Base-by-base conservation (phyloP, 1,140 invertebrate species). In the Nixonia krombeini region DNA sequence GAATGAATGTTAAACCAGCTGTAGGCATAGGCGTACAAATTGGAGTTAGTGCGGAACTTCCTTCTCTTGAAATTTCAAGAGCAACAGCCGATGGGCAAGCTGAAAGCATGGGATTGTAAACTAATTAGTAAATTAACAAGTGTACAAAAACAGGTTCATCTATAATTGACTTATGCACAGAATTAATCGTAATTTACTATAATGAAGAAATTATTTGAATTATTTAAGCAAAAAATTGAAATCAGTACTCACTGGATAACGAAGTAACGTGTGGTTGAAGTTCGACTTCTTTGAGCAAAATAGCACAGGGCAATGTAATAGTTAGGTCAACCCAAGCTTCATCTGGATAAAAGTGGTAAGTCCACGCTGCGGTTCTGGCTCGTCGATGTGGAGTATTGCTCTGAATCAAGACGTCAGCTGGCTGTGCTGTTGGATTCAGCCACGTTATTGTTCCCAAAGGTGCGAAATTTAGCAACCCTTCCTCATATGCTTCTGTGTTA, bases 271-370 rank as follows among this genome's bases (percentile, higher is more conserved):
- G 94, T 4, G 95, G 95, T 75, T 95, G 91, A 26, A 97, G 85
- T 69, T 96, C 94, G 6, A 97, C 91, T 87, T 96, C 94, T 74
- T 90, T 91, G n/a, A 97, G 82, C 40, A 96, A 84, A 70, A 96
- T 90, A n/a, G 95, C 94, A 78, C 93, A 96, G 0, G 94, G 95
- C 65, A 97, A 82, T n/a, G 90, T 91, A 13, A 97, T 89, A 4
- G 91, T 93, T 4, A 97, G 86, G 78, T 96, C 94, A 0, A 96
- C 91, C 85, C 92, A 94, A 6, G 90, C 90, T 84, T 97, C 95
- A 69, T 95, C 93, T 0, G 94, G 93, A 82, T 94, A 95, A 84
- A 96, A 97, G 82, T 96, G 94, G 82, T 96, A 96, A 23, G 93
- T 93, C 93, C 95, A 96, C 31, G 94, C 92, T 1, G 95, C 91